Conservation (phyloP, 2,113 vertebrate species). For the Plectropomus leopardus region DNA sequence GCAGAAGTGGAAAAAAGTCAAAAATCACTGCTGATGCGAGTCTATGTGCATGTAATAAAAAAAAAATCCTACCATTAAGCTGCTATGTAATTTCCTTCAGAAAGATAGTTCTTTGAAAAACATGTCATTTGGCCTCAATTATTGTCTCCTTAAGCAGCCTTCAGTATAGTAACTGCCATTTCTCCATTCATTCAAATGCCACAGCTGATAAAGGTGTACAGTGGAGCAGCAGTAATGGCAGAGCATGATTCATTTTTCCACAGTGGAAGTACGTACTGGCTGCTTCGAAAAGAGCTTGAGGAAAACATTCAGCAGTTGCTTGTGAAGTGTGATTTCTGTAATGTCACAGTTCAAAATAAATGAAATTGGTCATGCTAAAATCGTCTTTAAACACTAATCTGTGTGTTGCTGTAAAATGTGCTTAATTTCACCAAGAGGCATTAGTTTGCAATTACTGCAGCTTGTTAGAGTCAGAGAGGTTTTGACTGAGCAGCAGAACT, state of each 20-base stretch:
- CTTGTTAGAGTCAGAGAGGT: slow-evolving; percentile 15
- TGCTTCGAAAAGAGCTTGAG: slow-evolving; percentile 30
- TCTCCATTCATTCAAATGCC: slow-evolving; percentile 51
- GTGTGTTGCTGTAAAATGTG: slow-evolving; percentile 34
- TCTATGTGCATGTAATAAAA: background rate
- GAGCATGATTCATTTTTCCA: slow-evolving; percentile 57
- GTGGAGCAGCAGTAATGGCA: slow-evolving; percentile 55
- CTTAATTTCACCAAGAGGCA: slow-evolving; percentile 38
- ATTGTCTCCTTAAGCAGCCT: slow-evolving; percentile 34
- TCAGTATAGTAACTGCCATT: slow-evolving; percentile 25
- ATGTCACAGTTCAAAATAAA: slow-evolving; percentile 50
- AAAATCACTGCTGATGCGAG: background rate
- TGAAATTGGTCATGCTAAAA: slow-evolving; percentile 52
- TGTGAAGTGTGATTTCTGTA: slow-evolving; percentile 28
- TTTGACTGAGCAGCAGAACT: slow-evolving; percentile 24
- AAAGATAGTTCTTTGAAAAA: slow-evolving; percentile 8
- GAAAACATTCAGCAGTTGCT: slow-evolving; percentile 41
- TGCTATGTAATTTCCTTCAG: slow-evolving; percentile 21
- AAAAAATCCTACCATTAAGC: background rate
- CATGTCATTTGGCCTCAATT: slow-evolving; percentile 35
- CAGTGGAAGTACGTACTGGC: slow-evolving; percentile 13
- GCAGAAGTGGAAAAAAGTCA: background rate
- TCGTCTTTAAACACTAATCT: slow-evolving; percentile 46
- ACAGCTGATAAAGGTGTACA: slow-evolving; percentile 47
- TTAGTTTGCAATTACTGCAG: slow-evolving; percentile 45